These are phyloP conservation scores for Ectropis crepuscularia DNA, from an alignment of 2,888 invertebrate genomes.

Conservation along the genomic window DNA sequence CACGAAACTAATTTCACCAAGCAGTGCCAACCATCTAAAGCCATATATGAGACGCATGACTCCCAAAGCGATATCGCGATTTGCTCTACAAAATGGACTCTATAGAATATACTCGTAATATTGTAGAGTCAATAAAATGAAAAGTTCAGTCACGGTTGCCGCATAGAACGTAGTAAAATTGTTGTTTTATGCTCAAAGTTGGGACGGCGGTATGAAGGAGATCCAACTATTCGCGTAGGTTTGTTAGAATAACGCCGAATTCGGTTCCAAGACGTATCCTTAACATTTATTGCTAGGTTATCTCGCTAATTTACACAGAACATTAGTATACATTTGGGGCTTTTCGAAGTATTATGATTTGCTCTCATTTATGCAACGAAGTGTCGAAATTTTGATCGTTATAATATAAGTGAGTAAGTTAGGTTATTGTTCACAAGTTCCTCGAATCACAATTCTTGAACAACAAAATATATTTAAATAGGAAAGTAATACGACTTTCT, in stretches of 20 bases:
- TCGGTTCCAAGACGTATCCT: conserved; percentile 41
- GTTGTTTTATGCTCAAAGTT: conserved; percentile 54
- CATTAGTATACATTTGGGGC: not conserved
- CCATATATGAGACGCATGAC: conserved; percentile 21
- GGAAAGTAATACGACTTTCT: no score
- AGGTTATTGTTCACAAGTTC: no score
- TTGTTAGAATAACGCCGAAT: conserved; percentile 37
- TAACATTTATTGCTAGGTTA: conserved; percentile 29
- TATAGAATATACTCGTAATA: not conserved
- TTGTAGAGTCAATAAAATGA: conserved; percentile 44
- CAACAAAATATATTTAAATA: no score
- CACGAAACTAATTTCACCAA: not conserved
- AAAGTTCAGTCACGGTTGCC: conserved; percentile 49
- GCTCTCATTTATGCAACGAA: not conserved
- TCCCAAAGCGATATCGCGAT: conserved; percentile 33
- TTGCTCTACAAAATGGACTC: conserved; percentile 25
- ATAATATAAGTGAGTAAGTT: no score
- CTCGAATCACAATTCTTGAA: no score
- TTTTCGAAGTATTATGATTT: not conserved
- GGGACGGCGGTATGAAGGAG: conserved; percentile 38
- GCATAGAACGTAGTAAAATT: conserved; percentile 47
- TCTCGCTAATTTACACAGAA: conserved; percentile 2
- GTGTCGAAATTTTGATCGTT: no score
- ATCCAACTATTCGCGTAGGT: conserved; percentile 45
- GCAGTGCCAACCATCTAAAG: not conserved